phyloP scores from a whole-genome alignment of 2,797 vertebrate species.

The Gallinago nigripennis region DNA sequence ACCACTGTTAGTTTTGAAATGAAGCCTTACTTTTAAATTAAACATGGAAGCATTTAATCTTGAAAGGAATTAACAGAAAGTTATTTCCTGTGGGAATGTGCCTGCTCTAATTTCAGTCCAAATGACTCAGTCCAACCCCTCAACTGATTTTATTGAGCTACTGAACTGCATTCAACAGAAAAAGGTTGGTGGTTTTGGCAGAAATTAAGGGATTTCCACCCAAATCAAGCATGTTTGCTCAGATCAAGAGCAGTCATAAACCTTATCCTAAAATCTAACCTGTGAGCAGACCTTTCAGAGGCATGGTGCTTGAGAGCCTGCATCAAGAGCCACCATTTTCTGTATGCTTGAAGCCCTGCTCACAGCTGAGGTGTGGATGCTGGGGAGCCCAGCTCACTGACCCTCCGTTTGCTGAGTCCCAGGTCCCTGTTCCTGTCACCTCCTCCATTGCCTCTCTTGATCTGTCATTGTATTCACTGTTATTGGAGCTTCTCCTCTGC shows the following conservation, averaged over 20 bases:
- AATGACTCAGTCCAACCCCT: background rate
- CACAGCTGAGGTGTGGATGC: background rate
- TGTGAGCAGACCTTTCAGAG: background rate
- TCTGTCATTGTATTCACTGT: accelerated
- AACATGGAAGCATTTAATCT: background rate
- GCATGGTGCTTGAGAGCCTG: background rate
- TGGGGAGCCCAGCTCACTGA: background rate
- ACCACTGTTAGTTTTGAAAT: background rate
- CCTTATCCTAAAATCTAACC: background rate
- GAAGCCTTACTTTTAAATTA: background rate
- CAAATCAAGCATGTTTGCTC: background rate
- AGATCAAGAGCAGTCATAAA: background rate
- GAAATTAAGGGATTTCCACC: background rate
- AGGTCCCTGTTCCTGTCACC: background rate
- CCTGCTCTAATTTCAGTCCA: background rate
- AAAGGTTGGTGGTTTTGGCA: background rate
- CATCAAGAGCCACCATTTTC: background rate
- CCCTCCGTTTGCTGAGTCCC: background rate
- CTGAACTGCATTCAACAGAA: background rate
- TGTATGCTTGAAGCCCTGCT: background rate
- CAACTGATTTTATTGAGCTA: background rate
- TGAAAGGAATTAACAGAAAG: background rate
- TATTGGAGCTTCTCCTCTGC: background rate
- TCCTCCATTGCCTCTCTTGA: background rate
- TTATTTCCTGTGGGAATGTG: background rate